Percentiles rank a stretch among this genome's conserved stretches.
Evolutionary conservation across 2,113 vertebrate genomes (phyloP).

Genomic region (Rutilus rutilus): DNA sequence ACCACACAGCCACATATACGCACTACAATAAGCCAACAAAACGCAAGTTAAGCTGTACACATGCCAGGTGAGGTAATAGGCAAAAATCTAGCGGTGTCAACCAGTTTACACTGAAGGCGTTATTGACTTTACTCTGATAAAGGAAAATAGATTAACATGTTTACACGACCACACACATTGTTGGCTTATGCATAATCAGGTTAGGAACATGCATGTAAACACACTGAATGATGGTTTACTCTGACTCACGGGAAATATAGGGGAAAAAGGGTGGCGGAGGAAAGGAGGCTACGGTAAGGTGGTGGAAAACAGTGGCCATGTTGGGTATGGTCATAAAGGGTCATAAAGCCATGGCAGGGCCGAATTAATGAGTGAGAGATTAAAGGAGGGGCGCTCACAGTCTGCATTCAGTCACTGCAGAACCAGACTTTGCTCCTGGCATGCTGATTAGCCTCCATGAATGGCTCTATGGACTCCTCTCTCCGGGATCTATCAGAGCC

Average conservation of each 20-base stretch:
- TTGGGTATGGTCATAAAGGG: constrained; percentile 69
- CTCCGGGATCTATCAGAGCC: constrained; percentile 75
- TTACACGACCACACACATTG: no score
- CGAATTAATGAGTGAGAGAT: constrained; percentile 70
- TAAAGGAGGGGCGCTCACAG: constrained; percentile 80
- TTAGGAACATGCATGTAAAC: no score
- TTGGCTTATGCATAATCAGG: no score
- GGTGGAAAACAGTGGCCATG: constrained; percentile 43
- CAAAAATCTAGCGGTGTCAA: no score
- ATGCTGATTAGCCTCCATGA: constrained; percentile 85
- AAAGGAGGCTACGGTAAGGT: neutral
- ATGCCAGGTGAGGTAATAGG: no score
- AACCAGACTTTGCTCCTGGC: constrained; percentile 79
- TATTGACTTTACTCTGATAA: no score
- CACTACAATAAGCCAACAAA: no score
- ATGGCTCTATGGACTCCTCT: constrained; percentile 80
- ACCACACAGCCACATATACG: no score
- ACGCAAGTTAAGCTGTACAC: no score
- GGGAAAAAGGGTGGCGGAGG: neutral
- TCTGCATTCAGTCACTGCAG: constrained; percentile 83
- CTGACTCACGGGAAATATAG: neutral
- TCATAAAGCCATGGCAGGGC: constrained; percentile 75
- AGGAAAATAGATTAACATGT: no score
- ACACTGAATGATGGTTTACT: neutral
- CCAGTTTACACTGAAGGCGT: no score